A percentile compares a stretch with the other conserved stretches of the same genome.
Evolutionary conservation across 2,888 invertebrate genomes (phyloP).

Genomic region (Cabera pusaria): DNA sequence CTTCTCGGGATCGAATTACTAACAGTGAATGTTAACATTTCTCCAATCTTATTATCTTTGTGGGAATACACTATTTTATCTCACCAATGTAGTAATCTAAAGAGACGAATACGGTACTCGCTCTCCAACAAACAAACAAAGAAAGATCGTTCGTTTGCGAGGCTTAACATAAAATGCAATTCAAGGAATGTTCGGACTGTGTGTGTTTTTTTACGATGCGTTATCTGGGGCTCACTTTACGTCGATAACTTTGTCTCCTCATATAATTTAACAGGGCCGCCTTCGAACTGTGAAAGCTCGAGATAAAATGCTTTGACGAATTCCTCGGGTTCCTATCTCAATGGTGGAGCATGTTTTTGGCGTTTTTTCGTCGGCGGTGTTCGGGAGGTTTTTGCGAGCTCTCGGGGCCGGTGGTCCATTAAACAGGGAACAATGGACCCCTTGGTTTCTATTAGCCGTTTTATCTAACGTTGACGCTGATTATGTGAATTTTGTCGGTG

Average conservation of each 20-base stretch:
- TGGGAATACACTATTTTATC: constrained; percentile 42
- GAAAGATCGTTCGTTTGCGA: constrained; percentile 44
- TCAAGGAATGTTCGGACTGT: constrained; percentile 24
- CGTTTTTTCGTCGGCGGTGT: constrained; percentile 66
- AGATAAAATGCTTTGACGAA: constrained; percentile 79
- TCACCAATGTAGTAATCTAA: constrained; percentile 42
- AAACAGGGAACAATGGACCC: constrained; percentile 73
- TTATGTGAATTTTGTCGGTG: constrained; percentile 70
- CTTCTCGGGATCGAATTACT: constrained; percentile 35
- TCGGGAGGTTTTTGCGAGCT: constrained; percentile 65
- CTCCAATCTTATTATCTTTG: constrained; percentile 41
- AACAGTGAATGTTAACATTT: constrained; percentile 41
- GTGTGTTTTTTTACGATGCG: constrained; percentile 22
- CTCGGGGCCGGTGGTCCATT: constrained; percentile 74
- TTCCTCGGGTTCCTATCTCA: constrained; percentile 67
- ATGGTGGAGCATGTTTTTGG: constrained; percentile 71
- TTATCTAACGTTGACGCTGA: constrained; percentile 76
- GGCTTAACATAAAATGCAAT: constrained; percentile 40
- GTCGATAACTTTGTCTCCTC: constrained; percentile 62
- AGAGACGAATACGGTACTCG: constrained; percentile 20
- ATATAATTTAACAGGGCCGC: constrained; percentile 71
- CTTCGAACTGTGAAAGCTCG: constrained; percentile 73
- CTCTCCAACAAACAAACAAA: constrained; percentile 15
- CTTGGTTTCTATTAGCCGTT: constrained; percentile 72
- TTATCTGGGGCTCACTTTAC: constrained; percentile 28